phyloP scores from a whole-genome alignment of 1,140 invertebrate genomes.

The Aleiodes sp. region DNA sequence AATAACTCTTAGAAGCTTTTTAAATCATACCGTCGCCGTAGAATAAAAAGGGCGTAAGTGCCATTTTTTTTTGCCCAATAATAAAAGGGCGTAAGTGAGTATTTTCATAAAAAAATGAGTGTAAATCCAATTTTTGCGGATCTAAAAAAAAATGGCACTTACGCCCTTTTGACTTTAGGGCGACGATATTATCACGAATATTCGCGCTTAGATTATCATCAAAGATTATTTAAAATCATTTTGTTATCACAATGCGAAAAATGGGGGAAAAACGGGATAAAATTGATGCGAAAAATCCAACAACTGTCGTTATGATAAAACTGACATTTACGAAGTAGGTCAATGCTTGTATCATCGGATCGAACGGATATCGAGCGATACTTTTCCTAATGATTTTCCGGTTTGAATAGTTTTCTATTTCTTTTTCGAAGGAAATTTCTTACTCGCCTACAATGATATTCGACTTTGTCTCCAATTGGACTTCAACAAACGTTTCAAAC shows the following conservation, averaged over 20 bases:
- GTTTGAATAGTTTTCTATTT: background rate
- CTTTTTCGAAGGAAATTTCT: background rate
- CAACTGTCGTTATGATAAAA: background rate
- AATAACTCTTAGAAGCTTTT: too few species aligned
- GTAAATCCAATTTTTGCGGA: too few species aligned
- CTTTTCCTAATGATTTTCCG: constrained; percentile 22
- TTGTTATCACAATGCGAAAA: background rate
- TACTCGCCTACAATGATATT: background rate
- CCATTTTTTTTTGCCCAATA: too few species aligned
- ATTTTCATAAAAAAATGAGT: too few species aligned
- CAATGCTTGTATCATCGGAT: constrained; percentile 6
- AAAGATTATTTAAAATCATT: too few species aligned
- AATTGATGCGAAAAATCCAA: background rate
- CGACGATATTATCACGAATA: too few species aligned
- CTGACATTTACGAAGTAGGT: constrained; percentile 12
- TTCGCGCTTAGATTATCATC: too few species aligned
- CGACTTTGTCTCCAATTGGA: background rate
- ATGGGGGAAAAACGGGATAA: background rate
- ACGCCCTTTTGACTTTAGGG: too few species aligned
- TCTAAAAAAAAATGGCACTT: too few species aligned
- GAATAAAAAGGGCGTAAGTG: too few species aligned
- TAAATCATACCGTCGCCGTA: too few species aligned
- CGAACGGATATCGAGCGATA: constrained; percentile 24
- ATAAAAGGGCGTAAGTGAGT: too few species aligned
- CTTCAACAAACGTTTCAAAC: background rate